Evolutionary conservation across 92 coral and sea anemone genomes (phyloP).

Genomic region (Palythoa grandiflora): DNA sequence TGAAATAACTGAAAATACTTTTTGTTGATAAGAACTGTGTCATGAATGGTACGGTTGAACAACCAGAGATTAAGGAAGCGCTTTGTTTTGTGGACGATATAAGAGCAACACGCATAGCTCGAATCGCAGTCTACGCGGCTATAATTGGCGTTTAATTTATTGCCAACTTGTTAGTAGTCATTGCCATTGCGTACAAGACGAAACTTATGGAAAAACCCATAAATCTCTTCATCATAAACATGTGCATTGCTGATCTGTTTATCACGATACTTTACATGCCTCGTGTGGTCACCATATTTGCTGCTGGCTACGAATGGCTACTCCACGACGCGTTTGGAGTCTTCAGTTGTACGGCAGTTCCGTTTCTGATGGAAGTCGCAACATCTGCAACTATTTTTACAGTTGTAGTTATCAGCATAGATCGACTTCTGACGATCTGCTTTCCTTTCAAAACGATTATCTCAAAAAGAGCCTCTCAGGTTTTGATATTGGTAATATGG

Average conservation of each 20-base stretch:
- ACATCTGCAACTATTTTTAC: constrained; percentile 35
- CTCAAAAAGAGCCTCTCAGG: background rate
- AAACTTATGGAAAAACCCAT: background rate
- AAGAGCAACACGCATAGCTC: constrained; percentile 5
- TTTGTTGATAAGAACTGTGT: background rate
- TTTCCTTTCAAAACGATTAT: constrained; percentile 12
- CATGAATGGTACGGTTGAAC: background rate
- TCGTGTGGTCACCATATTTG: constrained; percentile 15
- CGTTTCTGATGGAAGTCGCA: constrained; percentile 22
- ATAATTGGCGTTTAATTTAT: constrained; percentile 23
- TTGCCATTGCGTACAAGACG: background rate
- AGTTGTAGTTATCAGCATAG: constrained; percentile 27
- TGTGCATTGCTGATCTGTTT: constrained; percentile 40
- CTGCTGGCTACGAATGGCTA: constrained; percentile 17
- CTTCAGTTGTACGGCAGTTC: constrained; percentile 33
- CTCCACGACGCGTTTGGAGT: constrained; percentile 11
- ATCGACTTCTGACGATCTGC: constrained; percentile 23
- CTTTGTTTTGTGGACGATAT: background rate
- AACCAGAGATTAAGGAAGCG: constrained; percentile 16
- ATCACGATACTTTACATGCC: constrained; percentile 39
- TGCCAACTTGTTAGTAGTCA: constrained; percentile 5
- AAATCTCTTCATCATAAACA: constrained; percentile 31
- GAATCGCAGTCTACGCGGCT: constrained; percentile 9
- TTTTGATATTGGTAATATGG: constrained; percentile 53
- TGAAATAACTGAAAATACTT: background rate